These are phyloP conservation scores for Homalodisca vitripennis DNA, from an alignment of 1,140 invertebrate species.

Conservation along the genomic window DNA sequence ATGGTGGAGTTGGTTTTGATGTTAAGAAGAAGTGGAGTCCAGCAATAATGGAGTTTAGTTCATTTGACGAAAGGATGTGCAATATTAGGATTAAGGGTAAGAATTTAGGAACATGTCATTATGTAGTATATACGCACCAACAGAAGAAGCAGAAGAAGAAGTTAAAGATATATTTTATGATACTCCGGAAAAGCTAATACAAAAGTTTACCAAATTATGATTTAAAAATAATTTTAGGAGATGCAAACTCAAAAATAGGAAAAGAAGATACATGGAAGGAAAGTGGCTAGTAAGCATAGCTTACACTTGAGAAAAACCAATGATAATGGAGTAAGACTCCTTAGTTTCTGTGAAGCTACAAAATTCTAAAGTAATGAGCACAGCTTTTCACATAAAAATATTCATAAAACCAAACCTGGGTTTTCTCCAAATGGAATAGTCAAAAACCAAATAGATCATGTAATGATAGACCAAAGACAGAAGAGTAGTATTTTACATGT, in stretches of 20 bases:
- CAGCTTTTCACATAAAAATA: conserved; percentile 36
- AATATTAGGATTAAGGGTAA: conserved; percentile 27
- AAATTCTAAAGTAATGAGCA: conserved; percentile 37
- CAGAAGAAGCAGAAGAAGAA: conserved; percentile 33
- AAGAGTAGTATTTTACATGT: conserved; percentile 29
- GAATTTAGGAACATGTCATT: conserved; percentile 33
- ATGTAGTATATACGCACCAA: conserved; percentile 32
- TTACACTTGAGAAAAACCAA: conserved; percentile 38
- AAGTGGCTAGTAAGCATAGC: conserved; percentile 44
- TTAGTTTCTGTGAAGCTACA: conserved; percentile 35
- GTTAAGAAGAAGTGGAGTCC: too few relatives aligned
- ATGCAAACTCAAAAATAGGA: conserved; percentile 35
- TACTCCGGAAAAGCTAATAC: conserved; percentile 25
- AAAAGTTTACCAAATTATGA: conserved; percentile 31
- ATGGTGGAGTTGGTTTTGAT: too few relatives aligned
- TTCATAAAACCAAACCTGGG: conserved; percentile 39
- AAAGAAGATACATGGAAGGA: conserved; percentile 27
- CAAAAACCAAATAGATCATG: conserved; percentile 38
- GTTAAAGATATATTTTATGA: conserved; percentile 35
- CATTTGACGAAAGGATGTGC: too few relatives aligned
- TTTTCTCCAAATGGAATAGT: conserved; percentile 33
- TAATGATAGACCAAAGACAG: conserved; percentile 32
- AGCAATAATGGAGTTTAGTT: too few relatives aligned
- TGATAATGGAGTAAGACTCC: conserved; percentile 37
- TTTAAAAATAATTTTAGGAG: conserved; percentile 34